A percentile compares a stretch with the other conserved stretches of the same genome.
Conservation (phyloP, 2,888 invertebrate genomes). For the Pteria penguin region DNA sequence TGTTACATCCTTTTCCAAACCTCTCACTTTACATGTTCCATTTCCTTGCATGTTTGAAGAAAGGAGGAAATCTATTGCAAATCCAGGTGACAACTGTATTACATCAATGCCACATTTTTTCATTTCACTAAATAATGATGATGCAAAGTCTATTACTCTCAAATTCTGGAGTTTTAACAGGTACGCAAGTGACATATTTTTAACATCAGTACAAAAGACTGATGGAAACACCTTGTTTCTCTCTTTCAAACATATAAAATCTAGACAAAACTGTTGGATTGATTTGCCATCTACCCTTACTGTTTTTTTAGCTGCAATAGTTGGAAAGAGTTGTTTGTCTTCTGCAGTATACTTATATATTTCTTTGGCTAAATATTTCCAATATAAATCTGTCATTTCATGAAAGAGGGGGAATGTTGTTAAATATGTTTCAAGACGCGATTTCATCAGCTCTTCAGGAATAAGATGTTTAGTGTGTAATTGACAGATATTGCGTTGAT, state of each 20-base stretch:
- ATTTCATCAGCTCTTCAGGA: background rate
- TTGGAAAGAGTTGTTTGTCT: slow-evolving; percentile 12
- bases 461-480: background rate
- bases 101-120: slow-evolving; percentile 15
- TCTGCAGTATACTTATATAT: background rate
- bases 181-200: background rate
- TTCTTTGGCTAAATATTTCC: background rate
- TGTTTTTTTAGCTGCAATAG: background rate
- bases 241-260: slow-evolving; percentile 4
- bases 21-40: background rate
- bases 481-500: background rate
- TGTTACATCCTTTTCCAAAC: background rate
- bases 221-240: background rate
- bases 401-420: background rate
- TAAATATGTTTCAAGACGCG: background rate
- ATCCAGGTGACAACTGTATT: slow-evolving; percentile 15
- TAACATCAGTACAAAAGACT: slow-evolving; percentile 25
- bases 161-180: slow-evolving; percentile 36
- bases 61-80: slow-evolving; percentile 37
- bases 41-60: background rate
- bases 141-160: slow-evolving; percentile 38
- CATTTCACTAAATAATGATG: slow-evolving; percentile 22
- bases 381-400: background rate
- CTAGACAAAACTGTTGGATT: background rate
- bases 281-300: background rate